Conservation (phyloP, 1,140 invertebrate species). For the Dufourea novaeangliae region DNA sequence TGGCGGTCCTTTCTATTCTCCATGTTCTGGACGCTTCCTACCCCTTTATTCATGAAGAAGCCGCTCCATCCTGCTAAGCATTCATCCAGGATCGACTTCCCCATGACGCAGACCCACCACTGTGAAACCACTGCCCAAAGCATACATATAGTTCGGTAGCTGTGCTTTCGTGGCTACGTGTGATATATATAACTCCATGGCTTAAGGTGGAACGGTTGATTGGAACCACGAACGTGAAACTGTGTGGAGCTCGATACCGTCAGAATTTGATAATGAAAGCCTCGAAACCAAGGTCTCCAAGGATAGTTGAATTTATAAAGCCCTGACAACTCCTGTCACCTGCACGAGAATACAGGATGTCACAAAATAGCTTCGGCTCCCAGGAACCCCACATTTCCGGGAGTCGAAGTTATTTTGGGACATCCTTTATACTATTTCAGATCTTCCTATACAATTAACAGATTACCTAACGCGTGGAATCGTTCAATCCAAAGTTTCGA, state of each 20-base stretch:
- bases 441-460: too few species aligned
- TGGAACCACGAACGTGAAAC: background rate
- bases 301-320: too few species aligned
- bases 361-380: too few species aligned
- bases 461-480: too few species aligned
- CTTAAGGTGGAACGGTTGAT: background rate
- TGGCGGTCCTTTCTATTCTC: background rate
- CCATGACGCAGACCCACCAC: constrained; percentile 6
- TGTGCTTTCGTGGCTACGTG: background rate
- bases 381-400: too few species aligned
- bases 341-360: too few species aligned
- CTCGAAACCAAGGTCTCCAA: background rate
- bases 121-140: constrained; percentile 19
- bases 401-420: too few species aligned
- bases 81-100: constrained; percentile 36
- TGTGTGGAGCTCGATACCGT: background rate
- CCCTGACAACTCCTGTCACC: too few species aligned
- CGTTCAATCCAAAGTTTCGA: too few species aligned
- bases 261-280: background rate
- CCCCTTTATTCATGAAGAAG: constrained; percentile 16
- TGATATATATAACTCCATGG: background rate
- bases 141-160: background rate
- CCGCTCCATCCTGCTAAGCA: constrained; percentile 11
- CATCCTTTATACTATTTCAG: too few species aligned
- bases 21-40: background rate